Base-by-base conservation (phyloP, 2,888 invertebrate species). In the Lasioglossum figueresi region DNA sequence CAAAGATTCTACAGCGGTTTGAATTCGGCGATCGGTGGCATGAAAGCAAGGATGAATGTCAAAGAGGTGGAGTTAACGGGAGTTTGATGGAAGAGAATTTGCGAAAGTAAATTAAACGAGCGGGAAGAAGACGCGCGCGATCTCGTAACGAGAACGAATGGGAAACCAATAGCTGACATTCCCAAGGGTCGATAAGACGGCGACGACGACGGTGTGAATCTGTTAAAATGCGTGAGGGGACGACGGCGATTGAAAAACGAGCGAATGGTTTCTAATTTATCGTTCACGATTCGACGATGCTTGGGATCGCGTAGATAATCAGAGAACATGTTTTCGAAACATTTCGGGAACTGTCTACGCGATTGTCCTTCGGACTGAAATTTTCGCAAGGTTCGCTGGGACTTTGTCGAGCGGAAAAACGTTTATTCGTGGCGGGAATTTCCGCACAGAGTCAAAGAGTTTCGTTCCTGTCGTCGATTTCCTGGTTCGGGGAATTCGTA, bases 131-230 rank as follows among this genome's bases (percentile, higher is more conserved):
- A 75, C 72, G 70, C 71, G 43, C 31, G 74, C 23, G 88, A 78
- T 80, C 71, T 80, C 71, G 74, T 82, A 90, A 88, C 80, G 85
- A 86, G 83, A 83, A 89, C 79, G 79, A 90, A 89, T 86, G 89
- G 82, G 82, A 86, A 89, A 88, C 80, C 86, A 73, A 90, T 89
- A 80, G 77, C 52, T 40, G 78, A 71, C 48, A 74, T 84, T 76
- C 75, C 72, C 34, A 27, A 31, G n/a, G 76, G 86, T 83, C 88
- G 90, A 89, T 89, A 72, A 82, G 79, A 68, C 82, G 66, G 31
- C 70, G 79, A 78, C 56, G 31, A 66, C 79, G 77, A 74, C 45
- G 72, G 63, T 37, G 79, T 71, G 80, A 75, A 82, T 74, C 71
- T 77, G 77, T 78, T 72, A 85, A 72, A 43, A 23, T 56, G 37